Base-by-base conservation (phyloP, 2,113 vertebrate genomes). In the Nettapus auritus region DNA sequence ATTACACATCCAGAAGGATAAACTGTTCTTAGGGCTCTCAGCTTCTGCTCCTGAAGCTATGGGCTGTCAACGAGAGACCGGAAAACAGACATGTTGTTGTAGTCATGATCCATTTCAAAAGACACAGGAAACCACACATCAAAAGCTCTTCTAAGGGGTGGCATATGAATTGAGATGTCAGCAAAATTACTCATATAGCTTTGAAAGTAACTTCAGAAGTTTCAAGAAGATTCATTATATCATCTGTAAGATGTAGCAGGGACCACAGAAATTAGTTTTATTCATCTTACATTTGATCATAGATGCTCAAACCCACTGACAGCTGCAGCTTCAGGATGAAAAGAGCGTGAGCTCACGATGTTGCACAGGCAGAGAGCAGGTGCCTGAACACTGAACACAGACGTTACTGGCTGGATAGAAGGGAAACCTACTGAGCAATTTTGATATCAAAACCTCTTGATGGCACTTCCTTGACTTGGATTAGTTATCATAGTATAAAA, bases 281-380 rank as follows among this genome's bases (percentile, higher is more conserved):
- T 82, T 94, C 69, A 69, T 78, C 73, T 92, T 87, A 14, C 38
- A 46, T 93, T 91, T 94, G 75, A 96, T 89, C 67, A 31, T 69
- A 75, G 36, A 55, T 89, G 50, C 55, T 86, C 44, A 80, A 90
- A 91, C 79, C 34, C 31, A 57, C 57, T 52, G 90, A 15, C 75
- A 95, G 82, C 78, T 90, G 79, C 82, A 93, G 75, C 55, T 66
- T 44, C 53, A 90, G 53, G 71, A 74, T 73, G 68, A 86, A 89
- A 91, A 34, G 85, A 34, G 13, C 2, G 25, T 46, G 69, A 86
- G 56, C 53, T 85, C n/a, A 6, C 29, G 48, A 42, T 40, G 66
- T 34, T 52, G 63, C 3, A 2, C 44, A 85, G 78, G 52, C 55
- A 48, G 70, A 79, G 48, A 79, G 44, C 55, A 56, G 87, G 36